Evolutionary conservation across 2,888 invertebrate genomes (phyloP).

Genomic region (Xestia c-nigrum): DNA sequence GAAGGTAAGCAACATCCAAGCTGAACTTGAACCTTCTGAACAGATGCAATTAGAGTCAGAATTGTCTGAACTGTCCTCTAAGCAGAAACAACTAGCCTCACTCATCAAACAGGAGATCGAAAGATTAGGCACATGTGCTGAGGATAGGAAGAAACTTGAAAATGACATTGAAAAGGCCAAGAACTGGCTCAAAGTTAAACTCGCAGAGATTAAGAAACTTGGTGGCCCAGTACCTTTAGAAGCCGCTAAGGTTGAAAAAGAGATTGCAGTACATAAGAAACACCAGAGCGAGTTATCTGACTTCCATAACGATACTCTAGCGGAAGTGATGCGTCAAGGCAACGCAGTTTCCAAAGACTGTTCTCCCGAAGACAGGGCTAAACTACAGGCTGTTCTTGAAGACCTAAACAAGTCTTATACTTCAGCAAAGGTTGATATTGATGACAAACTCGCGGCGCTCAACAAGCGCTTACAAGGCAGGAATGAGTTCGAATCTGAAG

Average conservation of each 20-base stretch:
- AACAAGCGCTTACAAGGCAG: conserved; percentile 94
- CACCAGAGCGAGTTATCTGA: conserved; percentile 94
- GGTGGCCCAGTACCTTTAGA: conserved; percentile 95
- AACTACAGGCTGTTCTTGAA: conserved; percentile 92
- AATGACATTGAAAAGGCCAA: conserved; percentile 94
- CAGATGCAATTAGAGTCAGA: conserved; percentile 94
- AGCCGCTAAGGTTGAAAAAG: conserved; percentile 95
- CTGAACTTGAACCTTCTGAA: conserved; percentile 96
- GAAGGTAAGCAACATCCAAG: conserved; percentile 95
- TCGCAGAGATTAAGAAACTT: conserved; percentile 93
- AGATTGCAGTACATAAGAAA: conserved; percentile 94
- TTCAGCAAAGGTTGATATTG: conserved; percentile 93
- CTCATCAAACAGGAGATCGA: conserved; percentile 94
- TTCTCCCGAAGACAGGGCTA: conserved; percentile 92
- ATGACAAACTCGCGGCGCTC: conserved; percentile 93
- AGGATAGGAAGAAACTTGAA: conserved; percentile 94
- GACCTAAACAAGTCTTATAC: conserved; percentile 94
- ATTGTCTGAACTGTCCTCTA: conserved; percentile 93
- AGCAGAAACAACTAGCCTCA: conserved; percentile 94
- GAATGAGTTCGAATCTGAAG: conserved; percentile 95
- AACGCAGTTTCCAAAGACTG: conserved; percentile 95
- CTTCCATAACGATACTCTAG: conserved; percentile 94
- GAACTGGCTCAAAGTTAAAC: conserved; percentile 95
- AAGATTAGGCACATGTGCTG: conserved; percentile 92
- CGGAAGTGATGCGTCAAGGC: conserved; percentile 94